Base-by-base conservation (phyloP, 2,888 invertebrate genomes). In the Parthenolecanium corni region DNA sequence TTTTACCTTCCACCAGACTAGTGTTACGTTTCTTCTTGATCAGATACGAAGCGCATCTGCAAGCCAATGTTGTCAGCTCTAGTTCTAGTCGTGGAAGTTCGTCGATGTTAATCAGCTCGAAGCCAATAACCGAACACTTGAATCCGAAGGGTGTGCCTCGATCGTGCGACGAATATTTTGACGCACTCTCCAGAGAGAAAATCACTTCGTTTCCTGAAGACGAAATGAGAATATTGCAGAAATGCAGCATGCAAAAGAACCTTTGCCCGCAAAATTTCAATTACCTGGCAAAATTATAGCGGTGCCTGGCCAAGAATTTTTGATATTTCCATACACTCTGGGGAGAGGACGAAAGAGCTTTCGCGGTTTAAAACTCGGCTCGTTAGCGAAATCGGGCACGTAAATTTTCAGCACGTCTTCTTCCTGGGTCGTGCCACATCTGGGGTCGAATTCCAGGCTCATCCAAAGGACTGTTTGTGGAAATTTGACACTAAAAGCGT, bases 181-280 rank as follows among this genome's bases (percentile, higher is more conserved):
- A 89, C 0, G 95, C 91, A 0, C 96, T 95, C 76, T 97, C 96
- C 71, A 98, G 73, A 0, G 94, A 93, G 74, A 97, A 94, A 70
- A 94, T 83, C 0, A 96, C 86, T 76, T 93, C 90, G 73, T 94
- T 92, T 18, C 94, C 95, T 78, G 68, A n/a, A 61, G 56, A 64
- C 46, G 18, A 25, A n/a, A 54, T 62, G 52, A 3, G 46, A 21
- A 5, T 14, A 51, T n/a, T 23, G 16, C 52, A 21, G 40, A 51
- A 20, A n/a, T n/a, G 21, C 23, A n/a, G 42, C 14, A 21, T 24
- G 20, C 2, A 21, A 25, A 31, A 57, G 14, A 16, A n/a, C 25
- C 38, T 38, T 11, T 14, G 38, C n/a, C n/a, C n/a, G n/a, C n/a
- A 38, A 12, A 38, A 52, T 5, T 44, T 2, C 1, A 66, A 68